Evolutionary conservation across 1,140 invertebrate genomes (phyloP).

Genomic region (Atta colombica): DNA sequence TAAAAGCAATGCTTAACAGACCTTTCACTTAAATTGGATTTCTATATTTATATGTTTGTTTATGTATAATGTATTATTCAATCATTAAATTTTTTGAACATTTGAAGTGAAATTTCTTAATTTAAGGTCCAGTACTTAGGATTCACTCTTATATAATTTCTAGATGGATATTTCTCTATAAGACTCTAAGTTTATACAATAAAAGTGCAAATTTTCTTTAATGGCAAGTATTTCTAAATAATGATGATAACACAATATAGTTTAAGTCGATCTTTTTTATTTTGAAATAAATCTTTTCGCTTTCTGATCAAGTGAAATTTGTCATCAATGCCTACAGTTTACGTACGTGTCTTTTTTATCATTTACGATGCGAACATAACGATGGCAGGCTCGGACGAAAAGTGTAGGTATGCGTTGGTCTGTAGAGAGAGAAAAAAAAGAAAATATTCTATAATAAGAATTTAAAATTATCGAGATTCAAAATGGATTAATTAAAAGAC

Average conservation of each 20-base stretch:
- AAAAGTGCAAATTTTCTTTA: slow-evolving; percentile 14
- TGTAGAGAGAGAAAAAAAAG: slow-evolving; percentile 75
- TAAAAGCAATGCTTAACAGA: neutral
- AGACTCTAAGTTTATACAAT: slow-evolving; percentile 36
- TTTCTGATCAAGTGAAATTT: slow-evolving; percentile 63
- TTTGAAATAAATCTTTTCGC: slow-evolving; percentile 41
- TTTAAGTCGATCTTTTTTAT: slow-evolving; percentile 38
- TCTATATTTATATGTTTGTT: neutral
- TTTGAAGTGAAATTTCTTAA: slow-evolving; percentile 13
- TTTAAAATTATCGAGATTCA: neutral
- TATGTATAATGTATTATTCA: slow-evolving; percentile 1
- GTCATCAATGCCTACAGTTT: slow-evolving; percentile 80
- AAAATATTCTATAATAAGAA: slow-evolving; percentile 23
- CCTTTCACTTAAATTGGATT: neutral
- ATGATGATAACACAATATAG: slow-evolving; percentile 46
- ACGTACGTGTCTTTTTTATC: slow-evolving; percentile 81
- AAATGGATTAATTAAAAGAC: slow-evolving; percentile 13
- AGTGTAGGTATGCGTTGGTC: slow-evolving; percentile 84
- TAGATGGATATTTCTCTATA: slow-evolving; percentile 13
- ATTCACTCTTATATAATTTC: slow-evolving; percentile 24
- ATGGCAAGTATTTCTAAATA: slow-evolving; percentile 31
- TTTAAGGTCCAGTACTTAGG: slow-evolving; percentile 16
- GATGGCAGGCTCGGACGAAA: slow-evolving; percentile 86
- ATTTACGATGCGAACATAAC: slow-evolving; percentile 85
- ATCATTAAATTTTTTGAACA: neutral